phyloP scores from a whole-genome alignment of 2,797 vertebrate genomes.

The Catostomus latipinnis region DNA sequence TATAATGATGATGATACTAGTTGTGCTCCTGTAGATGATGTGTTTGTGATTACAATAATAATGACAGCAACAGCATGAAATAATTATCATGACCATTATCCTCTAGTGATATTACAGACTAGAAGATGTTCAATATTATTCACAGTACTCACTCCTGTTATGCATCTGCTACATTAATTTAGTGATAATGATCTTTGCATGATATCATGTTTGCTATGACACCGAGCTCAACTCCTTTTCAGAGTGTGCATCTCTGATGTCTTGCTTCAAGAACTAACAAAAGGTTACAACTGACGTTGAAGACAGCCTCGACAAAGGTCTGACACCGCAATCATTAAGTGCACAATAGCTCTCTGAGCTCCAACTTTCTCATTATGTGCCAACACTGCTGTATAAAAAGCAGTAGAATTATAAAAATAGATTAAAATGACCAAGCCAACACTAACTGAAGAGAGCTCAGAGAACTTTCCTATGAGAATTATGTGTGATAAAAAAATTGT shows the following conservation, averaged over 20 bases:
- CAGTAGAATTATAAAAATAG: slow-evolving; percentile 12
- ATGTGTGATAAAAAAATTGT: neutral
- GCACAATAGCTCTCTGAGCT: neutral
- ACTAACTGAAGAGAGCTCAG: neutral
- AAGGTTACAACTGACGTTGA: neutral
- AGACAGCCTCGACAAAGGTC: neutral
- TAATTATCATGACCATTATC: slow-evolving; percentile 11
- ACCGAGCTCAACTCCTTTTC: neutral
- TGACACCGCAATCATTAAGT: neutral
- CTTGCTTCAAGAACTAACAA: neutral
- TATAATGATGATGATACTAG: neutral
- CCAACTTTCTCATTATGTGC: neutral
- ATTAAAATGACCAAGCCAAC: slow-evolving; percentile 9
- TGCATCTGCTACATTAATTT: slow-evolving; percentile 13
- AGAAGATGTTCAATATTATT: slow-evolving; percentile 20
- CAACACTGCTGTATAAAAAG: slow-evolving; percentile 6
- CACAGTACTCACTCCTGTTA: slow-evolving; percentile 14
- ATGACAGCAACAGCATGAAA: slow-evolving; percentile 28
- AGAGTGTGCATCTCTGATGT: neutral
- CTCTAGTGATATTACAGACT: neutral
- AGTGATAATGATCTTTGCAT: neutral
- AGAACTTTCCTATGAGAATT: neutral
- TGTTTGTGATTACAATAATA: slow-evolving; percentile 19
- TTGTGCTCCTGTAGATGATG: neutral
- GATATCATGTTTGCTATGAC: slow-evolving; percentile 23